Percentiles rank a stretch among this genome's conserved stretches.
phyloP scores from a whole-genome alignment of 2,888 invertebrate genomes.

The Netelia melanura region DNA sequence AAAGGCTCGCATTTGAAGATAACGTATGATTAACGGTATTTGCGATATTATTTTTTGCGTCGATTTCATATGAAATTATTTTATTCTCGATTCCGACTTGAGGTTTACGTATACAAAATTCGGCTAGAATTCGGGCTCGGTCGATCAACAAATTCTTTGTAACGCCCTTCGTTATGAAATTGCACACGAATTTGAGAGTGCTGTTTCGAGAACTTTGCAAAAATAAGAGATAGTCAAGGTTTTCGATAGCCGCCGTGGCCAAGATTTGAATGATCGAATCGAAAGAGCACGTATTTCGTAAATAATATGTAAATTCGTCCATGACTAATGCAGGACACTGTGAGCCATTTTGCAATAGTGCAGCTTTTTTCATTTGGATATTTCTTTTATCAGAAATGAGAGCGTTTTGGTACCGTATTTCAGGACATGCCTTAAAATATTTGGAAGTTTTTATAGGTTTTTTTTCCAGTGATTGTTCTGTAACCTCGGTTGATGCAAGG shows the following conservation, averaged over 20 bases:
- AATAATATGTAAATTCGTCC: constrained; percentile 28
- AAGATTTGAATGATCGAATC: constrained; percentile 51
- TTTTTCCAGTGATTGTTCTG: constrained; percentile 4
- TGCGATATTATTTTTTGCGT: constrained; percentile 40
- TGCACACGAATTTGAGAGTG: constrained; percentile 37
- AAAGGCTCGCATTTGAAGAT: constrained; percentile 10
- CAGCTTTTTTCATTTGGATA: constrained; percentile 23
- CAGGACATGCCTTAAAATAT: constrained; percentile 51
- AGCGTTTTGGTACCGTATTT: constrained; percentile 47
- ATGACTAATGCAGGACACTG: constrained; percentile 20
- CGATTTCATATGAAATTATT: constrained; percentile 29
- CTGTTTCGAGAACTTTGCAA: constrained; percentile 30
- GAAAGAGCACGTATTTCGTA: constrained; percentile 42
- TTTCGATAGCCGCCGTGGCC: constrained; percentile 41
- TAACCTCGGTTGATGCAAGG: not conserved
- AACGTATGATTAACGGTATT: constrained; percentile 4
- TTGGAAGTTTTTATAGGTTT: constrained; percentile 29
- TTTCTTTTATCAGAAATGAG: constrained; percentile 11
- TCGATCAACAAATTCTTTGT: constrained; percentile 32
- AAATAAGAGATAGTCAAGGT: constrained; percentile 42
- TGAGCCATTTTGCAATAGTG: constrained; percentile 40
- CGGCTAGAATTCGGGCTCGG: constrained; percentile 31
- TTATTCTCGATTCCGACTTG: constrained; percentile 12
- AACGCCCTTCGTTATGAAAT: constrained; percentile 39
- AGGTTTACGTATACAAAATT: constrained; percentile 25